A percentile compares a stretch with the other conserved stretches of the same genome.
Conservation (phyloP, 2,113 vertebrate genomes). For the Lucifuga dentata region DNA sequence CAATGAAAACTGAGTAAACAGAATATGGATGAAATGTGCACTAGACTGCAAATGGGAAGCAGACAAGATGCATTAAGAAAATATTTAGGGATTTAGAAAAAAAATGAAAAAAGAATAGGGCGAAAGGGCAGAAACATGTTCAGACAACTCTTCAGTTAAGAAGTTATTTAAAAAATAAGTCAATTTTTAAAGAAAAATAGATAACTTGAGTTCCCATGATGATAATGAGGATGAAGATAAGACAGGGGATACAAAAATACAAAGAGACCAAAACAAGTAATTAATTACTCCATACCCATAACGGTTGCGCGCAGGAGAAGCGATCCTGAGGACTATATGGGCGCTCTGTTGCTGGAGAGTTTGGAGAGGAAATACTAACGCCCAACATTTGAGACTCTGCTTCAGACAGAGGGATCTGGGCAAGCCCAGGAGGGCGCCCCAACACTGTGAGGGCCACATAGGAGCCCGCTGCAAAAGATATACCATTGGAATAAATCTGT, state of each 20-base stretch:
- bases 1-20: constrained; percentile 13
- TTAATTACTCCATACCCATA: constrained; percentile 85
- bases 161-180: background rate
- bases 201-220: background rate
- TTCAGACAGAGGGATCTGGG: constrained; percentile 93
- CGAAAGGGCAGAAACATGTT: too few relatives aligned
- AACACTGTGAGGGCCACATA: constrained; percentile 99
- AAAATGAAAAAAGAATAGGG: background rate
- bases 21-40: background rate
- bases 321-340: constrained; percentile 82
- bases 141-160: too few relatives aligned
- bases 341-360: constrained; percentile 87
- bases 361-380: constrained; percentile 85
- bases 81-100: background rate
- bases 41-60: background rate
- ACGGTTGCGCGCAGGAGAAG: constrained; percentile 84
- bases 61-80: background rate
- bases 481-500: background rate
- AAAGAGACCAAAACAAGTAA: background rate
- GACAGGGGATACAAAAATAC: background rate
- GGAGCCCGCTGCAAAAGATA: constrained; percentile 87
- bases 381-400: constrained; percentile 86
- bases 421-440: constrained; percentile 95
- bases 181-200: background rate
- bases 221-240: background rate